phyloP scores from a whole-genome alignment of 2,888 invertebrate genomes.

The Rhopalosiphum nymphaeae region DNA sequence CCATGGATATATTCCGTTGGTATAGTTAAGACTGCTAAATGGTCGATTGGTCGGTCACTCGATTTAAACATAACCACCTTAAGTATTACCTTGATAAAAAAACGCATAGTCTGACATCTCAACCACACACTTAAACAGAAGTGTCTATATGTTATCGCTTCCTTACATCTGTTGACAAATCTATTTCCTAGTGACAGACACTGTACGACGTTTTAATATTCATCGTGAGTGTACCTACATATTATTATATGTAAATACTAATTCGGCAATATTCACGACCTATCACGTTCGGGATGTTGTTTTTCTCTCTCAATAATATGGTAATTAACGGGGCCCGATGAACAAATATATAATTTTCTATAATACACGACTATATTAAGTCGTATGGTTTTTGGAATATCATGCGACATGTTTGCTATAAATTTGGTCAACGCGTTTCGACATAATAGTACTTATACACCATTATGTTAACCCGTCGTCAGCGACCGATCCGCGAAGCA shows the following conservation, averaged over 20 bases:
- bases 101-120: background rate
- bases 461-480: background rate
- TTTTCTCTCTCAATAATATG: background rate
- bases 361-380: background rate
- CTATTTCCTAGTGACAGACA: background rate
- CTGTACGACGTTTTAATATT: constrained; percentile 28
- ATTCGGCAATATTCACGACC: constrained; percentile 32
- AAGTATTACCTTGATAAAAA: background rate
- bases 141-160: background rate
- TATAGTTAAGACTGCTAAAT: background rate
- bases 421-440: background rate
- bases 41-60: background rate
- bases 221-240: constrained; percentile 7
- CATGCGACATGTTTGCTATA: background rate
- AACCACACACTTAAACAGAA: background rate
- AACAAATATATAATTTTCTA: background rate
- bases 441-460: background rate
- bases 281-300: constrained; percentile 15
- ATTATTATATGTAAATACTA: background rate
- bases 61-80: background rate
- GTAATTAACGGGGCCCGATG: background rate
- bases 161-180: background rate
- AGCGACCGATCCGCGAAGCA: background rate
- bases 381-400: background rate
- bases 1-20: background rate